Evolutionary conservation across 2,113 vertebrate genomes (phyloP), one percentile per base, ranked within the genome.

Genomic region (Muntiacus muntjak): DNA sequence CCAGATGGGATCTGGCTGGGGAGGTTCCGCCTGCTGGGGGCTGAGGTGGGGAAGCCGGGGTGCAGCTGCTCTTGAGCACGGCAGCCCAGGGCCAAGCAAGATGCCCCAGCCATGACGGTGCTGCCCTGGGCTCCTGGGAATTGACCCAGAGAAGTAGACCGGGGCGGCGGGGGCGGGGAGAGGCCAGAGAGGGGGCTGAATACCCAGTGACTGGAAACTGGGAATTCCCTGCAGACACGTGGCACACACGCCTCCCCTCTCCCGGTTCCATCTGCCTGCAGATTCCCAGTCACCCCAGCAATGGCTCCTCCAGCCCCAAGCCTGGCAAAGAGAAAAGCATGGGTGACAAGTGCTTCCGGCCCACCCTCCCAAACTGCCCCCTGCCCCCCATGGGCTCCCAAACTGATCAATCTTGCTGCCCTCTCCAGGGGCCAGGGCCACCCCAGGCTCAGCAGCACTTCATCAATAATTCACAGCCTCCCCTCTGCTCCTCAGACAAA

Each of bases 381-480:
- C 96, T 97, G 98, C 45, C 95, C 84, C 67, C 60, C 14, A 4
- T 1, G 6, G 74, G 60, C 88, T 87, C 76, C 91, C 58, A 19
- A 78, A 33, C 23, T 43, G 83, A 36, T 79, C 89, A 13, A 30
- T 13, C 74, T 60, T 16, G 50, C 52, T 15, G 6, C 92, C 33
- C 94, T 52, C 47, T 82, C 52, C 11, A 50, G 86, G 43, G 60
- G 1, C 88, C 64, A 45, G 23, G 95, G 55, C 52, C 64, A 9
- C 71, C 58, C 91, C 1, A 28, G 62, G 1, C 40, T 89, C 64
- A 67, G 92, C 87, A 76, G 40, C 1, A 0, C 47, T 1, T 93
- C 98, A 98, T 98, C 98, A 98, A 98, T 98, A 98, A 99, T 98
- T 98, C 95, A 98, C 64, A 81, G 90, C 71, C 81, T 71, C 60